Evolutionary conservation across 2,797 vertebrate species (phyloP).

Genomic region (Ispidina lecontei): DNA sequence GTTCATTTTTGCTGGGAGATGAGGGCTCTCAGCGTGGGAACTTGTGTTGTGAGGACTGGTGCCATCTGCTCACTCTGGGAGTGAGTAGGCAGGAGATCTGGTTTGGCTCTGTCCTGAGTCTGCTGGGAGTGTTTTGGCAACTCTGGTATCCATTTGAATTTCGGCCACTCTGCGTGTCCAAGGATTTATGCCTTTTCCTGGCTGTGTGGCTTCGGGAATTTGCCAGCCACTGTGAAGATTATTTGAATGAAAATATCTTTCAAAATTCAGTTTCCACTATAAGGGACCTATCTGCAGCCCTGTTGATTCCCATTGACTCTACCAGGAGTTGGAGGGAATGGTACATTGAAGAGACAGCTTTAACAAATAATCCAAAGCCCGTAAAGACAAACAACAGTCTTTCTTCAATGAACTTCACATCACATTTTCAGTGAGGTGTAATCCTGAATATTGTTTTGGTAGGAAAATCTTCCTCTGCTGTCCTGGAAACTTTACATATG

Average conservation of each 20-base stretch:
- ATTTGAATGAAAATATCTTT: constrained; percentile 26
- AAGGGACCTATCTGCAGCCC: neutral
- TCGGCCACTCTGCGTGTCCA: neutral
- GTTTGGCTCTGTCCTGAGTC: neutral
- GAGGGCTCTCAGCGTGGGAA: neutral
- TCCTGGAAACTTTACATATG: constrained; percentile 1
- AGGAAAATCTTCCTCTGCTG: neutral
- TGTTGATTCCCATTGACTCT: neutral
- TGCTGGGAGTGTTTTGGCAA: neutral
- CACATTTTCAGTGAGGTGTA: constrained; percentile 1
- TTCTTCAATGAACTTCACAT: neutral
- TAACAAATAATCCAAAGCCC: neutral
- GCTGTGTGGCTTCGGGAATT: neutral
- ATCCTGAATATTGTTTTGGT: neutral
- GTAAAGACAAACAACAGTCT: neutral
- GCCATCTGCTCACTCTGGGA: neutral
- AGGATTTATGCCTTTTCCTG: constrained; percentile 48
- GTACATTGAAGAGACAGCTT: neutral
- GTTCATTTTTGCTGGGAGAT: neutral
- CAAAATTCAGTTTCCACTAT: neutral
- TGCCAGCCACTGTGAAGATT: neutral
- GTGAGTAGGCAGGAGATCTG: neutral
- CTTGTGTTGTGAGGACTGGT: neutral
- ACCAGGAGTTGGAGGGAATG: neutral
- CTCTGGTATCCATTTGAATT: constrained; percentile 32